phyloP scores from a whole-genome alignment of 2,888 invertebrate genomes.

The Mystacides longicornis region DNA sequence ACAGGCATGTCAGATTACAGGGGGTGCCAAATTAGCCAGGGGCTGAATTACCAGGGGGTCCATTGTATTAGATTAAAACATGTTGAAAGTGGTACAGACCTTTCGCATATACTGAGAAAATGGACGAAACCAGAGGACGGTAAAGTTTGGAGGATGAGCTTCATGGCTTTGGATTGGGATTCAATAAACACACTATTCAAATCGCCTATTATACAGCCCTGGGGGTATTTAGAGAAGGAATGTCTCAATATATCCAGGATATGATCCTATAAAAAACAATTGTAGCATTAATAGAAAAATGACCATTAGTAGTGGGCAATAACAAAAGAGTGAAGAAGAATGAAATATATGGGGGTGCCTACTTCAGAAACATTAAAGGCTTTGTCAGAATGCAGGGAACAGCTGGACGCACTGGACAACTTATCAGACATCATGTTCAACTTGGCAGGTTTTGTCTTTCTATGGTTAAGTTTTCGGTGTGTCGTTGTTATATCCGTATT shows the following conservation, averaged over 20 bases:
- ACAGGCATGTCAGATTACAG: no score
- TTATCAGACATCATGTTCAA: background rate
- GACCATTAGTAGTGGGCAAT: no score
- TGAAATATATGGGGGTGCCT: background rate
- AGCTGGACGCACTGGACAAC: background rate
- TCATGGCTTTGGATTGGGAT: conserved; percentile 2
- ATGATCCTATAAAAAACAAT: conserved; percentile 7
- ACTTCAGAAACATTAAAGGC: background rate
- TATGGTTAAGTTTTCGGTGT: background rate
- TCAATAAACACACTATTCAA: conserved; percentile 11
- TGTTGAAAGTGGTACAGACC: background rate
- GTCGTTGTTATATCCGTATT: background rate
- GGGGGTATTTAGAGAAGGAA: conserved; percentile 4
- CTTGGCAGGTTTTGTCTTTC: background rate
- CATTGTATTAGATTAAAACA: background rate
- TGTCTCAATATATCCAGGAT: conserved; percentile 1
- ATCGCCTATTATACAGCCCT: conserved; percentile 10
- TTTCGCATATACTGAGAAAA: background rate
- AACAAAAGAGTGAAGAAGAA: no score
- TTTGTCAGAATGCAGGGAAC: background rate
- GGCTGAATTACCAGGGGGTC: no score
- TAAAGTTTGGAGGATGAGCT: background rate
- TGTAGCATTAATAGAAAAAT: background rate
- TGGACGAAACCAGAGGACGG: background rate
- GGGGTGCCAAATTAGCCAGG: no score